These are phyloP conservation scores for Metopolophium dirhodum DNA, from an alignment of 1,140 invertebrate species.

Conservation along the genomic window DNA sequence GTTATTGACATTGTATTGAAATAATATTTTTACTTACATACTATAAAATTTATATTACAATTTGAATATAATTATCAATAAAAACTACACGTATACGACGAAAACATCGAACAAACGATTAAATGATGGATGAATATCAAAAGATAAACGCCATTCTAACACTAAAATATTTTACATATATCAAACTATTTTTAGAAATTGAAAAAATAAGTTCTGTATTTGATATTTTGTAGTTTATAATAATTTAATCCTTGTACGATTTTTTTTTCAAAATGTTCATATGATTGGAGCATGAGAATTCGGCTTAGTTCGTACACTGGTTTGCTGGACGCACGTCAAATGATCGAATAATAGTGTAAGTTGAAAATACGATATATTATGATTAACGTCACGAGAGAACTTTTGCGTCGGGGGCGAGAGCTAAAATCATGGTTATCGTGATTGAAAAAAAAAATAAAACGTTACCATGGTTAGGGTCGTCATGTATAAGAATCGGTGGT, in stretches of 20 bases:
- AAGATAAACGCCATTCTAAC: neutral
- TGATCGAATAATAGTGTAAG: neutral
- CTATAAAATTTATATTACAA: neutral
- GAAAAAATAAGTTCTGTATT: neutral
- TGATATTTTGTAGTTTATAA: neutral
- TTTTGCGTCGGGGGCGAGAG: neutral
- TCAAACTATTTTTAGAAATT: neutral
- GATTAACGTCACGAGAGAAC: neutral
- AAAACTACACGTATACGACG: neutral
- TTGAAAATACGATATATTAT: neutral
- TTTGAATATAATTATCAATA: neutral
- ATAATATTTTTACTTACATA: neutral
- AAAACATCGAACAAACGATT: neutral
- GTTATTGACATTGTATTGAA: neutral
- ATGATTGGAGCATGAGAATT: slow-evolving; percentile 22
- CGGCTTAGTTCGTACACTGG: slow-evolving; percentile 2
- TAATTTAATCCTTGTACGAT: neutral
- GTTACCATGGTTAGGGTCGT: neutral
- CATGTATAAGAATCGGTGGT: neutral
- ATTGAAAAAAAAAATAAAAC: neutral
- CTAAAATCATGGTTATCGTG: neutral
- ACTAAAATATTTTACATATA: neutral
- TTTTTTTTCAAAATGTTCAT: neutral
- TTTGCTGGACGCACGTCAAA: neutral
- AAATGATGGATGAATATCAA: neutral